A percentile compares a stretch with the other conserved stretches of the same genome.
These are phyloP conservation scores for Drosophila yooni DNA, from an alignment of 2,888 invertebrate species.

Conservation along the genomic window DNA sequence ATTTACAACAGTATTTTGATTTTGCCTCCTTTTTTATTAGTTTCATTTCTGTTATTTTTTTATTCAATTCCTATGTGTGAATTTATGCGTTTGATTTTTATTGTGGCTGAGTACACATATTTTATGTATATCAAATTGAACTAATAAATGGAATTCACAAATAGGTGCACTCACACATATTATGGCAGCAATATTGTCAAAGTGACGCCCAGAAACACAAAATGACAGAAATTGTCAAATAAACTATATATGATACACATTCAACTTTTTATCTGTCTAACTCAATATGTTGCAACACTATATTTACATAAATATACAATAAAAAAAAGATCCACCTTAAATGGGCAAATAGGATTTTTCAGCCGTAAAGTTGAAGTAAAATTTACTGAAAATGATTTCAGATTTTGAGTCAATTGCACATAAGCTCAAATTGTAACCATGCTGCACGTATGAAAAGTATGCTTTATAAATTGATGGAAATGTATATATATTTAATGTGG, in stretches of 20 bases:
- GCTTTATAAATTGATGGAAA: not conserved
- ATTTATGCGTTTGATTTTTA: constrained; percentile 64
- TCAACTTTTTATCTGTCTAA: not conserved
- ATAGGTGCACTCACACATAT: constrained; percentile 32
- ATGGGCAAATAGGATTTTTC: constrained; percentile 1
- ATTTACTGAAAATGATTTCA: constrained; percentile 13
- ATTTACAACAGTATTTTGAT: not conserved
- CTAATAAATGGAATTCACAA: constrained; percentile 73
- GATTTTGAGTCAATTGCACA: constrained; percentile 1
- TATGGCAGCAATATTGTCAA: constrained; percentile 19
- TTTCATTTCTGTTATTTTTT: constrained; percentile 6
- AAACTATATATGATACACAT: constrained; percentile 12
- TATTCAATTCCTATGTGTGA: constrained; percentile 17
- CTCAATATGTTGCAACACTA: constrained; percentile 2
- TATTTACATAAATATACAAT: constrained; percentile 29
- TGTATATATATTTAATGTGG: constrained; percentile 12
- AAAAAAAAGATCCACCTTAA: constrained; percentile 9
- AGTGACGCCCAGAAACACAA: constrained; percentile 26
- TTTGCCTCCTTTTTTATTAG: constrained; percentile 1
- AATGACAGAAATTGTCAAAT: constrained; percentile 18
- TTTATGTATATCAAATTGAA: constrained; percentile 63
- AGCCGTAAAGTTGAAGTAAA: constrained; percentile 5
- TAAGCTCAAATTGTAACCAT: constrained; percentile 5
- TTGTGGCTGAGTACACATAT: constrained; percentile 52
- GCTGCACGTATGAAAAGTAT: not conserved